Base-by-base conservation (phyloP, 2,113 vertebrate species). In the Anseranas semipalmata region DNA sequence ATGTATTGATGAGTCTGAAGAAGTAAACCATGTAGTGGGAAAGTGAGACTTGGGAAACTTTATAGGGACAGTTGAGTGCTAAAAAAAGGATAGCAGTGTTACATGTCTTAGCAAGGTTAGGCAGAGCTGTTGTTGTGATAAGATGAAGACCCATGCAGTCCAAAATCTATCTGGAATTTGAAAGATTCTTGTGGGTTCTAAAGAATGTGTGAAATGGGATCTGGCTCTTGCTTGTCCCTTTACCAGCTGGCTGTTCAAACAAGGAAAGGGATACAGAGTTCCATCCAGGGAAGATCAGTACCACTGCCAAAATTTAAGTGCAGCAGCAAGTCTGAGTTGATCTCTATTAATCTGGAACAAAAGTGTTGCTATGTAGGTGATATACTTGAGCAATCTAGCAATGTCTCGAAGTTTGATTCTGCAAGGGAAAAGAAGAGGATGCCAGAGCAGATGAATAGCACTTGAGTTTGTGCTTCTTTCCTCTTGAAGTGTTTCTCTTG, bases 131-230 rank as follows among this genome's bases (percentile, higher is more conserved):
- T n/a, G 32, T 59, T 0, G 1, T 19, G 19, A 35, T 28, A 21
- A 39, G 67, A 83, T 45, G 70, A 59, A 48, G 30, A 77, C 15
- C 2, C 35, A 27, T 8, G 7, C 30, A 46, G n/a, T 46, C 43
- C 22, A 78, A 85, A 89, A 75, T 10, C 10, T 59, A 8, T 16
- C 43, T 22, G 3, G 1, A 89, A 88, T 86, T 71, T 8, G 21
- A 28, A 81, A 20, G 32, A 35, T 85, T 71, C 32, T 89, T 75
- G 12, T 17, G 43, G 11, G 6, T 79, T 93, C 39, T 65, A 11
- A 75, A 56, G 50, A 74, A 60, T 0, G 0, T 9, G 5, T 33
- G 12, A 15, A 22, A 8, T 41, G 25, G 10, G 4, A 41, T 78
- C n/a, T 20, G 6, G 5, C n/a, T 87, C 19, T 81, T 65, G 8